Conservation (phyloP, 2,797 vertebrate species). For the Anguilla megastoma region DNA sequence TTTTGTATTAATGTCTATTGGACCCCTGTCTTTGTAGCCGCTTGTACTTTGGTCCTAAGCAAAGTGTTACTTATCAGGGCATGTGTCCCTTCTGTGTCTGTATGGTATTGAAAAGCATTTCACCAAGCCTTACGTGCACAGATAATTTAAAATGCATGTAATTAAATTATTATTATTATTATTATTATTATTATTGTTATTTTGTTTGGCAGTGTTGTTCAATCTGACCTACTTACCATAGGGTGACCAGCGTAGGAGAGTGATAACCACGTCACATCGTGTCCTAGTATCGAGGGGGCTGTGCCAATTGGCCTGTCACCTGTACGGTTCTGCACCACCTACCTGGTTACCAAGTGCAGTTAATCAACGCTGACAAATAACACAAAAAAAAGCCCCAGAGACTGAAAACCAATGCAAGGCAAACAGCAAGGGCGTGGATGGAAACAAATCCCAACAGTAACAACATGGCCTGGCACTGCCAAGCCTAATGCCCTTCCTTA, state of each 20-base stretch:
- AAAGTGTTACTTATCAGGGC: neutral
- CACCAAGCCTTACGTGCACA: neutral
- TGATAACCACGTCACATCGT: neutral
- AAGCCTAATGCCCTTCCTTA: neutral
- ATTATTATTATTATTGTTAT: neutral
- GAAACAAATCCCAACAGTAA: neutral
- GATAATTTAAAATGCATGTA: neutral
- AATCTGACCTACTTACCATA: slow-evolving; percentile 1
- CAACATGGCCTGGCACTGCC: neutral
- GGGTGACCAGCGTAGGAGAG: neutral
- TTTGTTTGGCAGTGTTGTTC: neutral
- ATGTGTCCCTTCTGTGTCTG: neutral
- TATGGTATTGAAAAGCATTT: neutral
- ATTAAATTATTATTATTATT: too few species aligned
- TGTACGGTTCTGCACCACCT: neutral
- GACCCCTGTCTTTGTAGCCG: neutral
- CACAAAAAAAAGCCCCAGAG: neutral
- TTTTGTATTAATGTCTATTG: neutral
- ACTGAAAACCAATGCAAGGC: neutral
- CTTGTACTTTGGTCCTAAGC: neutral
- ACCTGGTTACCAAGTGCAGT: neutral
- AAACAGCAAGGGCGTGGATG: neutral
- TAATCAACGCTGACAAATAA: neutral
- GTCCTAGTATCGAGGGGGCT: neutral
- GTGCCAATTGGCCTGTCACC: neutral